Evolutionary conservation across 35 echinoderm and acorn worm genomes (phyloP).

Genomic region (Ptychodera flava): DNA sequence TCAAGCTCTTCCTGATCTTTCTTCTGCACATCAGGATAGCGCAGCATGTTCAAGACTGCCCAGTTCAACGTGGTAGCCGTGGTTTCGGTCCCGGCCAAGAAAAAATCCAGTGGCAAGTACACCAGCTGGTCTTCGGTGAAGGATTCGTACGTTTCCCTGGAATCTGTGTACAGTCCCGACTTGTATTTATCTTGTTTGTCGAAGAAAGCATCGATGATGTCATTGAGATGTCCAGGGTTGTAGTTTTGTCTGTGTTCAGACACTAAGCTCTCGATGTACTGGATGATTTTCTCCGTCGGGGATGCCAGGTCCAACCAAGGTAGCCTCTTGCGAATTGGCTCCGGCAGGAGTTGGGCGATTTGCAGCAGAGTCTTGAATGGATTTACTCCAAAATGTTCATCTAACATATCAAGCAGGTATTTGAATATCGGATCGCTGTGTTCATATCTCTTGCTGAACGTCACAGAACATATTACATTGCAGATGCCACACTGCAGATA

Average conservation of each 20-base stretch:
- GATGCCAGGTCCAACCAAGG: not conserved
- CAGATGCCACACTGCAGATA: not conserved
- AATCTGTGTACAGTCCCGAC: not conserved
- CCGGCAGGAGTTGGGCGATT: not conserved
- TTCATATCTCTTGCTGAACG: conserved; percentile 45
- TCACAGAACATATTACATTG: conserved; percentile 58
- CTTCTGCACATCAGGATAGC: conserved; percentile 27
- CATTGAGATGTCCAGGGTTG: not conserved
- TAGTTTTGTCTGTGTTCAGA: not conserved
- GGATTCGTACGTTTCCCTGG: not conserved
- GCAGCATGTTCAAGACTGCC: conserved; percentile 25
- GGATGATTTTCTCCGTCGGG: not conserved
- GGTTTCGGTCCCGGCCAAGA: conserved; percentile 40
- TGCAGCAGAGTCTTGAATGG: not conserved
- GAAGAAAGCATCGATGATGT: not conserved
- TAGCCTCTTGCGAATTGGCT: not conserved
- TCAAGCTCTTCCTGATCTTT: conserved; percentile 71
- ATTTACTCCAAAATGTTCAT: conserved; percentile 11
- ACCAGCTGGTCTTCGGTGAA: conserved; percentile 32
- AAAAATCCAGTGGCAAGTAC: conserved; percentile 15
- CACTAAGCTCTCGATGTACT: not conserved
- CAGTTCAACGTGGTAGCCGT: conserved; percentile 32
- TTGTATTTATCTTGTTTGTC: not conserved
- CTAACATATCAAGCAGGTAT: conserved; percentile 8
- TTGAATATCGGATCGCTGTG: conserved; percentile 49